Conservation (phyloP, 2,113 vertebrate species). For the Motacilla alba region DNA sequence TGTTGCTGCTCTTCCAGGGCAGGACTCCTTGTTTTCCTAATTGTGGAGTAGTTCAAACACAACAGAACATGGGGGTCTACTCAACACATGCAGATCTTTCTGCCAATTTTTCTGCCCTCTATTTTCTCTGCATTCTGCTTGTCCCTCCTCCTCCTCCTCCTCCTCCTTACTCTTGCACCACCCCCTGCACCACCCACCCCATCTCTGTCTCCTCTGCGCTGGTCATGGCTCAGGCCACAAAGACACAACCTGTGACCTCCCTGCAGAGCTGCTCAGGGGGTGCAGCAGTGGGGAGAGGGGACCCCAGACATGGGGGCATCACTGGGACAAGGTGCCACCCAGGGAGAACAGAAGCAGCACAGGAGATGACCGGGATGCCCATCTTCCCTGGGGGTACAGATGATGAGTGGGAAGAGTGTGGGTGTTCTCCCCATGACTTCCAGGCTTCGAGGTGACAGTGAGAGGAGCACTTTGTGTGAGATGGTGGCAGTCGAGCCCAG, state of each 20-base stretch:
- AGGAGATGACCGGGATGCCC: neutral
- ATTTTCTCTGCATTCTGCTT: neutral
- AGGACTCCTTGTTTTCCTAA: neutral
- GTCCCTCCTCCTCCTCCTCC: neutral
- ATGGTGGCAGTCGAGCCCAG: neutral
- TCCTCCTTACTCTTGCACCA: neutral
- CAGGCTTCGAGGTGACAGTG: neutral
- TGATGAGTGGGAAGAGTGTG: neutral
- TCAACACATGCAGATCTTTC: neutral
- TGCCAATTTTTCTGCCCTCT: neutral
- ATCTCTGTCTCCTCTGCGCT: neutral
- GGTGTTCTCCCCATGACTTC: neutral
- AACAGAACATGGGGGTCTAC: neutral
- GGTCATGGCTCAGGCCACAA: neutral
- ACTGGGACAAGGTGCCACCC: neutral
- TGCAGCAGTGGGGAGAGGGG: neutral
- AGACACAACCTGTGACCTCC: neutral
- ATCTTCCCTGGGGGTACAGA: rapidly evolving
- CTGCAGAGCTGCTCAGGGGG: neutral
- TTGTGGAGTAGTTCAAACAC: neutral
- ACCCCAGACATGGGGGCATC: neutral
- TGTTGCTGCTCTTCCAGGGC: neutral
- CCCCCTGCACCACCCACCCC: neutral
- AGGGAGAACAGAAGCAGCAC: neutral
- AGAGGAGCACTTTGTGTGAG: constrained; percentile 27